A percentile compares a stretch with the other conserved stretches of the same genome.
Evolutionary conservation across 2,888 invertebrate genomes (phyloP).

Genomic region (Platerodrilus igneus): DNA sequence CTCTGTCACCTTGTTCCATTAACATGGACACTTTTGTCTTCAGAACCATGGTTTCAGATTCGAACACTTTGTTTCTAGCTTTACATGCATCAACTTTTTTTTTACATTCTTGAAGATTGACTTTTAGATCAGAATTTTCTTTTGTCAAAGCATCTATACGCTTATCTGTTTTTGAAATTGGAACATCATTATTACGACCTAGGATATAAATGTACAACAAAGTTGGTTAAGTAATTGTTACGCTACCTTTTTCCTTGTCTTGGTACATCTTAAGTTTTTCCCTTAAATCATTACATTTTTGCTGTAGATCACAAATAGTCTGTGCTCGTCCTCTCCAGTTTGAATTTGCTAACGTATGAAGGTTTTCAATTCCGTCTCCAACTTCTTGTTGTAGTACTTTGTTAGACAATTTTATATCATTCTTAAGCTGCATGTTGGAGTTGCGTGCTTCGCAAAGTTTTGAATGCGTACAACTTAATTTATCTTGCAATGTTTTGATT

Average conservation of each 20-base stretch:
- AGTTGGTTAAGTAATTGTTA: no score
- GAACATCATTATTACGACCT: slow-evolving; percentile 3
- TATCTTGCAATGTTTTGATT: slow-evolving; percentile 58
- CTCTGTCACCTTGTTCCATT: slow-evolving; percentile 59
- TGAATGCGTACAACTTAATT: slow-evolving; percentile 54
- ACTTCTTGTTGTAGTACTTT: slow-evolving; percentile 72
- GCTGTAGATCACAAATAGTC: slow-evolving; percentile 65
- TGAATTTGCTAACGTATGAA: slow-evolving; percentile 56
- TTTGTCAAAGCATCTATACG: slow-evolving; percentile 55
- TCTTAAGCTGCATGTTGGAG: slow-evolving; percentile 62
- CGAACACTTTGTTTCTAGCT: slow-evolving; percentile 64
- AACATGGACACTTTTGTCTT: slow-evolving; percentile 58
- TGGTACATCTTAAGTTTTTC: slow-evolving; percentile 52
- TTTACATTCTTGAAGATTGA: slow-evolving; percentile 56
- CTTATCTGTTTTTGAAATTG: slow-evolving; percentile 26
- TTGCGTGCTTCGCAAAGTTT: slow-evolving; percentile 69
- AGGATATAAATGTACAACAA: background rate
- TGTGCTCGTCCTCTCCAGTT: slow-evolving; percentile 77
- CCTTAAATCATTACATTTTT: slow-evolving; percentile 63
- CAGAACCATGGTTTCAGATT: slow-evolving; percentile 56
- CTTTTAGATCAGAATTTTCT: slow-evolving; percentile 54
- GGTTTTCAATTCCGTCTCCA: slow-evolving; percentile 64
- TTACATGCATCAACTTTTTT: slow-evolving; percentile 62
- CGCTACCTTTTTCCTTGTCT: slow-evolving; percentile 30
- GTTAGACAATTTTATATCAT: slow-evolving; percentile 66